Conservation (phyloP, 2,113 vertebrate species). For the Oncorhynchus mykiss region DNA sequence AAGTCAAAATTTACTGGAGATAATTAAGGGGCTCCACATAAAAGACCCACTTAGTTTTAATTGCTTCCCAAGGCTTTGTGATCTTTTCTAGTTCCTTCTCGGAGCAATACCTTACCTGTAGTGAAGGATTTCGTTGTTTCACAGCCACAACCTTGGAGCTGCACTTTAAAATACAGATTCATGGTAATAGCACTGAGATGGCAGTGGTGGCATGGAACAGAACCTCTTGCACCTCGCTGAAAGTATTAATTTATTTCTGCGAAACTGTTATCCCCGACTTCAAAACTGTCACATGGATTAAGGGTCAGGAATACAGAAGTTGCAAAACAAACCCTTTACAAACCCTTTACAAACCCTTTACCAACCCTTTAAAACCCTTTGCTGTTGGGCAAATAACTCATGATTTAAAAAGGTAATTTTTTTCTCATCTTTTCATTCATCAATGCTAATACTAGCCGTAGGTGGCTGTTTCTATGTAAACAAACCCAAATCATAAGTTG, state of each 20-base stretch:
- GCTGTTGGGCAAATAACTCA: too few species aligned
- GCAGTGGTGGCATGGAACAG: neutral
- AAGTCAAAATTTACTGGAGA: slow-evolving; percentile 40
- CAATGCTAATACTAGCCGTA: too few species aligned
- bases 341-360: neutral
- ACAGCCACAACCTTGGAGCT: neutral
- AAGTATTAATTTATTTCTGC: neutral
- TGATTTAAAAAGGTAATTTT: too few species aligned
- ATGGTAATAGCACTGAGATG: neutral
- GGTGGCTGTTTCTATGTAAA: too few species aligned
- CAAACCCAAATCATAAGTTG: too few species aligned
- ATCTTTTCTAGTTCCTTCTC: slow-evolving; percentile 21
- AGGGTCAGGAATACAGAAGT: neutral
- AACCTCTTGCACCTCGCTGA: neutral
- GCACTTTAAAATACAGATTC: neutral
- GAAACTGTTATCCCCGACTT: neutral
- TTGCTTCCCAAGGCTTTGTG: slow-evolving; percentile 35
- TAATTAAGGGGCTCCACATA: slow-evolving; percentile 51
- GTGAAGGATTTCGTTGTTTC: neutral
- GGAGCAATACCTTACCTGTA: slow-evolving; percentile 11
- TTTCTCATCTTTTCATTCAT: too few species aligned
- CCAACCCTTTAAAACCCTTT: too few species aligned
- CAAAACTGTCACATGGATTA: neutral
- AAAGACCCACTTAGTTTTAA: slow-evolving; percentile 50
- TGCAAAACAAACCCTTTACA: neutral